phyloP scores from a whole-genome alignment of 2,113 vertebrate genomes.

The Takifugu bimaculatus region DNA sequence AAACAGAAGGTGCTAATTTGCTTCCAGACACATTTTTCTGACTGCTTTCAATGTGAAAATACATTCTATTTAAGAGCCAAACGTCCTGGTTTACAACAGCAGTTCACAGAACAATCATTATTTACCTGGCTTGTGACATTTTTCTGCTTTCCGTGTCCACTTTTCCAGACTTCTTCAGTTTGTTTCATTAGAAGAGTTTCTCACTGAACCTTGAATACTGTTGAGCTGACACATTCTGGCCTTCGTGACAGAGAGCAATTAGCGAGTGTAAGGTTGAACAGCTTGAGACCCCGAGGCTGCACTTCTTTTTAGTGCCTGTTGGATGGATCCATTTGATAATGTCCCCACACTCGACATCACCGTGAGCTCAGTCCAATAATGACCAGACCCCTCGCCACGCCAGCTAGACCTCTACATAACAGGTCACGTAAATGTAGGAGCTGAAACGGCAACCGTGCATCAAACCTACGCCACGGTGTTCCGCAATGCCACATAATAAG shows the following conservation, averaged over 20 bases:
- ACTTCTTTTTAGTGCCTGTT: constrained; percentile 34
- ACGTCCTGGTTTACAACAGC: too few species aligned
- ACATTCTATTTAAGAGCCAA: too few species aligned
- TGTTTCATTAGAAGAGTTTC: constrained; percentile 25
- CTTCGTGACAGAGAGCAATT: constrained; percentile 62
- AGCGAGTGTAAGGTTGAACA: constrained; percentile 56
- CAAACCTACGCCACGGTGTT: not conserved
- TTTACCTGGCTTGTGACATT: not conserved
- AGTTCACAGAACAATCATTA: not conserved
- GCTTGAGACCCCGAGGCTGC: constrained; percentile 49
- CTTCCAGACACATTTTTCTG: not conserved
- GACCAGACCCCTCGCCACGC: constrained; percentile 19
- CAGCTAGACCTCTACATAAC: constrained; percentile 10
- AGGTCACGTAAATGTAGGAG: constrained; percentile 15
- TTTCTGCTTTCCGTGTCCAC: not conserved
- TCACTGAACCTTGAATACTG: constrained; percentile 46
- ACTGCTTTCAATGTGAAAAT: too few species aligned
- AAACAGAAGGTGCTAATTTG: not conserved
- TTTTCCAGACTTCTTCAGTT: constrained; percentile 7
- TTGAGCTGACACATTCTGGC: constrained; percentile 44
- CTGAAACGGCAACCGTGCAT: constrained; percentile 11
- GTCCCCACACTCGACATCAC: constrained; percentile 26
- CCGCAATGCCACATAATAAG: constrained; percentile 6
- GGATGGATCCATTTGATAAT: constrained; percentile 48
- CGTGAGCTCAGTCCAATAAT: constrained; percentile 27